Evolutionary conservation across 2,888 invertebrate genomes (phyloP), one percentile per base, ranked within the genome.

Genomic region (Drosophila trichaetosa): DNA sequence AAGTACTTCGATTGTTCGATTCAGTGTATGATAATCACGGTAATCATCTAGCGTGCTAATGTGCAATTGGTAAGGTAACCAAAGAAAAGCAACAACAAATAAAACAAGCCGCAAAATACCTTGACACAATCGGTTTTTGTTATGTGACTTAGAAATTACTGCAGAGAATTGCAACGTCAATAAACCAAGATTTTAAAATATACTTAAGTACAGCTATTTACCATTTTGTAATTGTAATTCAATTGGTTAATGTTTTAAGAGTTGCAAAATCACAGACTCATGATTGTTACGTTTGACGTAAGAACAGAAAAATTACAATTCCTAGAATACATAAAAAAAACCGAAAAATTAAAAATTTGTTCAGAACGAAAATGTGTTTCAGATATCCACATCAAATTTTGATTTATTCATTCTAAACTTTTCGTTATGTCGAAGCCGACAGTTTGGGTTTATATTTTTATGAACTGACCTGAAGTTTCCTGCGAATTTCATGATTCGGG

Each of bases 51-150:
- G 72, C 79, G 68, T 84, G 82, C 87, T 60, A 69, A 63, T 82
- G 67, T 59, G 51, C 46, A 63, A 64, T 68, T 64, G 53, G 51
- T 40, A 79, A 69, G 64, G 63, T 53, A 66, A 62, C 53, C 76
- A 34, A 66, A 66, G 66, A 69, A 36, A 40, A 31, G 49, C n/a
- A 58, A 52, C 11, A 52, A 42, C 36, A 46, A 57, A 46, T 36
- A 8, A 21, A 46, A n/a, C 52, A 69, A 70, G 63, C 83, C 74
- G 6, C 76, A 69, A 31, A 21, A 48, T 73, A 76, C 84, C 84
- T 88, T 85, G 84, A 85, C 89, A 76, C 70, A 75, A 54, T 73
- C 72, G 70, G 42, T 56, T 67, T 78, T 52, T 63, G 58, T 68
- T 53, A 69, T 48, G 66, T 51, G 59, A 64, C 69, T 67, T 46